These are phyloP conservation scores for Anguilla pacifica DNA, from an alignment of 2,797 vertebrate species.

Conservation along the genomic window DNA sequence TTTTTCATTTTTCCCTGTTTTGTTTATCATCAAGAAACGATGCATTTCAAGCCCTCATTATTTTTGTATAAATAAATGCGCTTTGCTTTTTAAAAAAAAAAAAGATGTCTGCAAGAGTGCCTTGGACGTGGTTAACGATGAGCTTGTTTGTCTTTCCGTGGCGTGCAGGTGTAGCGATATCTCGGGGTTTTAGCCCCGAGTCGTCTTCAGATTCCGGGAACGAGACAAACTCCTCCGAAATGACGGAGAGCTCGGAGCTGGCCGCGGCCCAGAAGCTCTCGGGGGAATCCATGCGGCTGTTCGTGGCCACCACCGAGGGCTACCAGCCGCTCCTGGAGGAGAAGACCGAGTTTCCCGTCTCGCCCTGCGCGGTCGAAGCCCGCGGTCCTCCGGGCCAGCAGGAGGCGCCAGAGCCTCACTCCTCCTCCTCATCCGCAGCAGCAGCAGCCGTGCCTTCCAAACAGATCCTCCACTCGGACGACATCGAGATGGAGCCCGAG, in stretches of 20 bases:
- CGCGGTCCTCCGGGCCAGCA: conserved; percentile 68
- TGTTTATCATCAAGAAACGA: conserved; percentile 37
- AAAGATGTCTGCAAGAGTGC: conserved; percentile 56
- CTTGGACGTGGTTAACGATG: conserved; percentile 74
- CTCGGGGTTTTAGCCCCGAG: conserved; percentile 96
- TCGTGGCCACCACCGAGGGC: conserved; percentile 77
- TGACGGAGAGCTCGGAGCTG: conserved; percentile 99
- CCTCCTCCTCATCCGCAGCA: conserved; percentile 53
- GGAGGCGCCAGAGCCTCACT: conserved; percentile 72
- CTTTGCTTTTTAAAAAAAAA: conserved; percentile 64
- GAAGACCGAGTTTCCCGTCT: conserved; percentile 73
- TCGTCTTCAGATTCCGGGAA: conserved; percentile 99
- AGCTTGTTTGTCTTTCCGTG: conserved; percentile 77
- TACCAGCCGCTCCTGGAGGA: conserved; percentile 75
- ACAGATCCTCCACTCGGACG: conserved; percentile 81
- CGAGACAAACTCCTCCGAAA: conserved; percentile 99
- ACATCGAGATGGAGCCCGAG: conserved; percentile 78
- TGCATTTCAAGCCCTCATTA: conserved; percentile 41
- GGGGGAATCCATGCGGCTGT: conserved; percentile 86
- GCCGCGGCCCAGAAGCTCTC: conserved; percentile 90
- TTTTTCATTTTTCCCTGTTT: conserved; percentile 40
- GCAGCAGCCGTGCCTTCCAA: conserved; percentile 88
- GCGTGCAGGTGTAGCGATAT: conserved; percentile 96
- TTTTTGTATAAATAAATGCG: conserved; percentile 63
- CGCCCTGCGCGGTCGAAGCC: conserved; percentile 66